These are phyloP conservation scores for Melinopterus prodromus DNA, from an alignment of 2,888 invertebrate species.

Conservation along the genomic window DNA sequence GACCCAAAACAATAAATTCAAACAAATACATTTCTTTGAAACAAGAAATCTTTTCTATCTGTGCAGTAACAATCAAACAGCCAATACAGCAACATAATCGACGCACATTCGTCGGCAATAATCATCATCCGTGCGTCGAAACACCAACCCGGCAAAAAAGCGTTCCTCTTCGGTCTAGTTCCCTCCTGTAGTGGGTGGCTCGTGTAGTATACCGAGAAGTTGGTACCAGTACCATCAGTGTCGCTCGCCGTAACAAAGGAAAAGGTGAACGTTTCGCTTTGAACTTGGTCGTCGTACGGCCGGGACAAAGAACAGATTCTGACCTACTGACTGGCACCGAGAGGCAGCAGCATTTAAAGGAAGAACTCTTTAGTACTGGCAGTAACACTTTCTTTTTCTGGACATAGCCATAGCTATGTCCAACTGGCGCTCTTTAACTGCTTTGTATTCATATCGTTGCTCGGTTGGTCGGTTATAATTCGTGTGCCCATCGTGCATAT, in stretches of 20 bases:
- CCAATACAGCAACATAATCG: background rate
- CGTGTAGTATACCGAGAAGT: background rate
- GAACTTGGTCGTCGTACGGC: background rate
- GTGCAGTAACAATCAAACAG: no score
- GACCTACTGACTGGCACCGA: background rate
- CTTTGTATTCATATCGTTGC: background rate
- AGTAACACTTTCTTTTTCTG: no score
- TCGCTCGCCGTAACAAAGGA: background rate
- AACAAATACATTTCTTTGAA: no score
- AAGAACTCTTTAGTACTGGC: no score
- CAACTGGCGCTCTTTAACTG: background rate
- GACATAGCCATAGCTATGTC: no score
- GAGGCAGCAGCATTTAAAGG: no score
- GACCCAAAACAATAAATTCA: no score
- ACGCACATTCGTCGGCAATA: background rate
- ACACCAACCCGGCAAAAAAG: background rate
- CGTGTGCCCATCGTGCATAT: background rate
- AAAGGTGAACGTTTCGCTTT: background rate
- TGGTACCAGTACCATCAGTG: constrained; percentile 4
- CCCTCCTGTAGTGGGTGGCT: background rate
- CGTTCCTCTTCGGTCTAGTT: background rate
- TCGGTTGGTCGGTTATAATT: background rate
- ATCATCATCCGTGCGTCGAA: background rate
- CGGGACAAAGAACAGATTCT: background rate
- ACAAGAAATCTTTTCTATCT: no score